A percentile compares a stretch with the other conserved stretches of the same genome.
Evolutionary conservation across 2,797 vertebrate genomes (phyloP).

Genomic region (Lindbergichthys nudifrons): DNA sequence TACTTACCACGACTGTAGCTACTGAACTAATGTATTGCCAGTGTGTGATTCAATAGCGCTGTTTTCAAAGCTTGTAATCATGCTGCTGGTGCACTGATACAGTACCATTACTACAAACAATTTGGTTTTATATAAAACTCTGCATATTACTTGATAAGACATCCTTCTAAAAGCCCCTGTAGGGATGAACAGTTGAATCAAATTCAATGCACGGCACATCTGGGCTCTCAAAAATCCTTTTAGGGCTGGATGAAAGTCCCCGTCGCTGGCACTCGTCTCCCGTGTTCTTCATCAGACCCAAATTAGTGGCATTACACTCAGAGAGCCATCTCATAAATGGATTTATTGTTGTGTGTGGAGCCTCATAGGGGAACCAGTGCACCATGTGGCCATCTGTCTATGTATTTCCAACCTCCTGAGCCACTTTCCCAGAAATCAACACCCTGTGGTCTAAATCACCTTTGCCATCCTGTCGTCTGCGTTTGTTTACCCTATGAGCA

Average conservation of each 20-base stretch:
- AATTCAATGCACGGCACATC: slow-evolving; percentile 64
- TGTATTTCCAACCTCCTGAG: slow-evolving; percentile 63
- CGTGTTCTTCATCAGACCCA: slow-evolving; percentile 74
- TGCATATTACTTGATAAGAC: slow-evolving; percentile 57
- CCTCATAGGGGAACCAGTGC: slow-evolving; percentile 58
- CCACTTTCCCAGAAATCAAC: slow-evolving; percentile 75
- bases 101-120: slow-evolving; percentile 6
- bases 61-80: slow-evolving; percentile 5
- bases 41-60: not conserved
- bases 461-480: slow-evolving; percentile 49
- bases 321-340: slow-evolving; percentile 73
- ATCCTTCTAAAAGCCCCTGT: slow-evolving; percentile 51
- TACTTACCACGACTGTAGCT: not conserved
- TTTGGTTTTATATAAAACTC: slow-evolving; percentile 26
- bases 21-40: not conserved
- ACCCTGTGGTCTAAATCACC: slow-evolving; percentile 67
- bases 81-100: slow-evolving; percentile 13
- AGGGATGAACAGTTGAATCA: slow-evolving; percentile 52
- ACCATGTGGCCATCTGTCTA: slow-evolving; percentile 75
- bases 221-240: slow-evolving; percentile 74
- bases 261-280: slow-evolving; percentile 53
- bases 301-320: slow-evolving; percentile 71
- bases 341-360: slow-evolving; percentile 72
- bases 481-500: slow-evolving; percentile 11
- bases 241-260: slow-evolving; percentile 62